Conservation (phyloP, 35 echinoderm and acorn worm species). For the Apostichopus californicus region DNA sequence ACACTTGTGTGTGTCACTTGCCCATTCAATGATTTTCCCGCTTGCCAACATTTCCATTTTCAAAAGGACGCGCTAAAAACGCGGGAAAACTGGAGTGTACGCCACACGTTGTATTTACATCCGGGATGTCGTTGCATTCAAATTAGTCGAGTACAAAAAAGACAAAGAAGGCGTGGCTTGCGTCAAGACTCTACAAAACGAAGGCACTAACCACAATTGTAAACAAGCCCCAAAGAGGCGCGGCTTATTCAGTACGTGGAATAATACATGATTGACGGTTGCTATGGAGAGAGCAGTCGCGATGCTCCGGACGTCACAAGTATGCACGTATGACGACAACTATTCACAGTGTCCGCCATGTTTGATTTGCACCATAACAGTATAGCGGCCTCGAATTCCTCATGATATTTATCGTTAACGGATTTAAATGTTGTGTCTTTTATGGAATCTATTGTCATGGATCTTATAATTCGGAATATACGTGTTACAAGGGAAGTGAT, state of each 20-base stretch:
- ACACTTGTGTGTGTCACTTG: background rate
- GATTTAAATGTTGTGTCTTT: background rate
- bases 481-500: conserved; percentile 10
- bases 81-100: conserved; percentile 16
- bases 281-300: background rate
- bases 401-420: conserved; percentile 27
- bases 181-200: no score
- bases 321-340: conserved; percentile 61
- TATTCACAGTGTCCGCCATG: conserved; percentile 41
- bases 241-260: background rate
- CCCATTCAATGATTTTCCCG: conserved; percentile 50
- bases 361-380: conserved; percentile 51
- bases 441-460: conserved; percentile 1
- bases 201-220: background rate
- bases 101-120: conserved; percentile 27
- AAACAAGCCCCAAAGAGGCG: background rate
- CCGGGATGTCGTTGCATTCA: background rate
- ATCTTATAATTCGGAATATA: conserved; percentile 58
- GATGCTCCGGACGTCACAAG: conserved; percentile 43
- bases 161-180: background rate
- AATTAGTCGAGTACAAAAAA: conserved; percentile 26
- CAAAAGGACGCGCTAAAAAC: conserved; percentile 55
- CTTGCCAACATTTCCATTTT: background rate
- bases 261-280: conserved; percentile 52
- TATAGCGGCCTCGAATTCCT: conserved; percentile 49